phyloP scores from a whole-genome alignment of 2,113 vertebrate genomes.

The Halichoerus grypus region DNA sequence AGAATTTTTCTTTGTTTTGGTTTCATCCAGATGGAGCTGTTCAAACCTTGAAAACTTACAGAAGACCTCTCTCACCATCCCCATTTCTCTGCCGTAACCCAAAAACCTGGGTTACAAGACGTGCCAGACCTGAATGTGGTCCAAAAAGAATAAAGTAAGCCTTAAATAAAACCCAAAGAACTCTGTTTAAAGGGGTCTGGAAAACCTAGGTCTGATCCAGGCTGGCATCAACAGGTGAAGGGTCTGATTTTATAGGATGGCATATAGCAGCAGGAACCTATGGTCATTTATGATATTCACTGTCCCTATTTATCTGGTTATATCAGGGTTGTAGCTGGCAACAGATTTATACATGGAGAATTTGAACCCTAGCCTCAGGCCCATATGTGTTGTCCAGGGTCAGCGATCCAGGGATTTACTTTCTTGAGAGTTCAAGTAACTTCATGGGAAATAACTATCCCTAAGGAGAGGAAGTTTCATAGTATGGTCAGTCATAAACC shows the following conservation, averaged over 20 bases:
- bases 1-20: slow-evolving; percentile 52
- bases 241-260: background rate
- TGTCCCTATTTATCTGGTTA: background rate
- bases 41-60: slow-evolving; percentile 7
- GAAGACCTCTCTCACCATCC: background rate
- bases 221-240: background rate
- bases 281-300: background rate
- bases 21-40: background rate
- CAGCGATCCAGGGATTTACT: background rate
- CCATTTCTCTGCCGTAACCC: background rate
- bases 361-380: background rate
- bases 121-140: background rate
- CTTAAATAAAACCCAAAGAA: background rate
- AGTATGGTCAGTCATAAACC: background rate
- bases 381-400: background rate
- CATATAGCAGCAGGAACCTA: background rate
- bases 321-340: background rate
- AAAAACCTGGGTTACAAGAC: background rate
- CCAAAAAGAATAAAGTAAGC: background rate
- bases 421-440: background rate
- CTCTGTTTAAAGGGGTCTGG: background rate
- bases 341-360: background rate
- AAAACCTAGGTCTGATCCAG: background rate
- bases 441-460: background rate
- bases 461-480: background rate